Evolutionary conservation across 2,888 invertebrate species (phyloP).

Genomic region (Tinea semifulvella): DNA sequence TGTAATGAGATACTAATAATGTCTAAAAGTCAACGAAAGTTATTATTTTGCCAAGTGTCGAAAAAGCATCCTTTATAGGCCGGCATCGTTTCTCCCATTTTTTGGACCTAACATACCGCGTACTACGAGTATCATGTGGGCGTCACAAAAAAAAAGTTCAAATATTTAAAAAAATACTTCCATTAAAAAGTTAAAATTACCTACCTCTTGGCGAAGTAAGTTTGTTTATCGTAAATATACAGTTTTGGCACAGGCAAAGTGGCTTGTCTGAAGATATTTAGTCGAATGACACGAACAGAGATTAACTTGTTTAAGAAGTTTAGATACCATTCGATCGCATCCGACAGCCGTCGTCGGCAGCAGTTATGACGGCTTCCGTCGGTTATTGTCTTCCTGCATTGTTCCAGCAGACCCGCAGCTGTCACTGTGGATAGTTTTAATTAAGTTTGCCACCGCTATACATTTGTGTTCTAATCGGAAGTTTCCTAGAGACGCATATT

Average conservation of each 20-base stretch:
- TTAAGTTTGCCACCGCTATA: conserved; percentile 47
- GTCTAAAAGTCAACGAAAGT: too few species aligned
- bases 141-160: too few species aligned
- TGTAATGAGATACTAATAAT: too few species aligned
- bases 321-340: conserved; percentile 9
- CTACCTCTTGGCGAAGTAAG: too few species aligned
- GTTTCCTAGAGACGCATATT: conserved; percentile 11
- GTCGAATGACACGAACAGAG: background rate
- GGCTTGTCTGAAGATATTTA: background rate
- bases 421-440: conserved; percentile 44
- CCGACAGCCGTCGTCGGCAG: conserved; percentile 9
- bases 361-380: conserved; percentile 37
- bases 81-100: too few species aligned
- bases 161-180: too few species aligned
- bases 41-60: too few species aligned
- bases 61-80: too few species aligned
- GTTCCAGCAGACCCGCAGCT: conserved; percentile 12
- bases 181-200: too few species aligned
- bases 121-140: too few species aligned
- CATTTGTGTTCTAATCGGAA: conserved; percentile 25
- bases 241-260: background rate
- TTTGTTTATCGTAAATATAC: conserved; percentile 5
- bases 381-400: conserved; percentile 12
- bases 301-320: conserved; percentile 12
- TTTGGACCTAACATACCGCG: too few species aligned